Evolutionary conservation across 2,113 vertebrate genomes (phyloP).

Genomic region (Ammodramus savannarum): DNA sequence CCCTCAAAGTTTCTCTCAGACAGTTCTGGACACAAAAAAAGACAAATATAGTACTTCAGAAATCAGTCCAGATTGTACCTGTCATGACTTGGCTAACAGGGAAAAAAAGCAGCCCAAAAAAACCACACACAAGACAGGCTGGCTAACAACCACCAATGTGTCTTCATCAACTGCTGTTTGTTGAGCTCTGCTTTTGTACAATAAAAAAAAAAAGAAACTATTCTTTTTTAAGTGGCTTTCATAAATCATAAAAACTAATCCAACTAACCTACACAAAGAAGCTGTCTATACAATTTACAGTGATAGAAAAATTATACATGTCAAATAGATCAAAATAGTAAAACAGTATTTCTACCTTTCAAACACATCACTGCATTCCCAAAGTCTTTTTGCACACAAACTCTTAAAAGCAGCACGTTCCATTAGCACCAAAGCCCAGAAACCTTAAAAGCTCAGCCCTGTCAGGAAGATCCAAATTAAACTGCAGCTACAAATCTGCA

Average conservation of each 20-base stretch:
- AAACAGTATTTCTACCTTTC: constrained; percentile 53
- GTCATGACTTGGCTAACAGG: constrained; percentile 49
- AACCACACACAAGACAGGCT: constrained; percentile 18
- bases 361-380: constrained; percentile 23
- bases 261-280: constrained; percentile 50
- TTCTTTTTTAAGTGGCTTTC: constrained; percentile 30
- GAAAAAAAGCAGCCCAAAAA: neutral
- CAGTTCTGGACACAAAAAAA: constrained; percentile 24
- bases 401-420: neutral
- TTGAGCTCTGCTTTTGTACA: neutral
- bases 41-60: constrained; percentile 32
- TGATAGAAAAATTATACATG: constrained; percentile 36
- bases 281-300: constrained; percentile 30
- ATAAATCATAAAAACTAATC: constrained; percentile 63
- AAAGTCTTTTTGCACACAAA: neutral
- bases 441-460: neutral
- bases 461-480: neutral
- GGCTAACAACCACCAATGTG: constrained; percentile 31
- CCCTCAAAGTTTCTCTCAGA: constrained; percentile 10
- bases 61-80: constrained; percentile 55
- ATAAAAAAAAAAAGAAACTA: neutral
- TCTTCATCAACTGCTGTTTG: constrained; percentile 17
- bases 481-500: neutral
- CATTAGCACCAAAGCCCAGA: neutral
- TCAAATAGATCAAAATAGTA: constrained; percentile 43